Base-by-base conservation (phyloP, 1,140 invertebrate species). In the Penaeus chinensis region DNA sequence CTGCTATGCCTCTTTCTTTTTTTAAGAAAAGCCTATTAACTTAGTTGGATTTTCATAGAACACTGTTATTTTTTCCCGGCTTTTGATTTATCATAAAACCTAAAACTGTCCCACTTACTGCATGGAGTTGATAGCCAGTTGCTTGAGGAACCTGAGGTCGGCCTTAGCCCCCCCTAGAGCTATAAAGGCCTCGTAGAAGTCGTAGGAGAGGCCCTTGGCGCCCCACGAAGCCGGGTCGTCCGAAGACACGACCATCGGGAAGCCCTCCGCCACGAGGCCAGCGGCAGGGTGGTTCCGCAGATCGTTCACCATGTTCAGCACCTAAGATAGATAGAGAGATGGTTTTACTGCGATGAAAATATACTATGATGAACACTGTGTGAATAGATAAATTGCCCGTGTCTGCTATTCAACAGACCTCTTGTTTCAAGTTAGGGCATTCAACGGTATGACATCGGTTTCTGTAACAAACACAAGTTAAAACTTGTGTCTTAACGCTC, bases 151-250 rank as follows among this genome's bases (percentile, higher is more conserved):
- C 74, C 94, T 93, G 54, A 98, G 91, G 89, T 96, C 96, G 2
- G 94, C 93, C 20, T 94, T 92, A 22, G 93, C 92, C 13, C 95
- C 95, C 76, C 95, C 95, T 18, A 97, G 94, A 0, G 94, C 96
- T 92, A 97, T 94, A 90, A 97, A 97, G 0, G 95, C 95, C 79
- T 96, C 94, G 91, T 97, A 98, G 88, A 96, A 96, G 91, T 98
- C 97, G 89, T 97, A 95, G 24, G 95, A 95, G 3, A 97, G 91
- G 0, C 94, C 96, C 60, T 93, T 92, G 0, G 95, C 94, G 11
- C 94, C 95, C 96, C 96, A 98, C 19, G 95, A 93, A 1, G 94
- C 95, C 0, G 96, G 96, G 92, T 97, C 96, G 90, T 98, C 96
- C 90, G 95, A 95, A 13, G 94, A 95, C 54, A 96, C 93, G 0